Percentiles rank a stretch among this genome's conserved stretches.
These are phyloP conservation scores for Raja brachyura DNA, from an alignment of 2,113 vertebrate species.

Conservation along the genomic window DNA sequence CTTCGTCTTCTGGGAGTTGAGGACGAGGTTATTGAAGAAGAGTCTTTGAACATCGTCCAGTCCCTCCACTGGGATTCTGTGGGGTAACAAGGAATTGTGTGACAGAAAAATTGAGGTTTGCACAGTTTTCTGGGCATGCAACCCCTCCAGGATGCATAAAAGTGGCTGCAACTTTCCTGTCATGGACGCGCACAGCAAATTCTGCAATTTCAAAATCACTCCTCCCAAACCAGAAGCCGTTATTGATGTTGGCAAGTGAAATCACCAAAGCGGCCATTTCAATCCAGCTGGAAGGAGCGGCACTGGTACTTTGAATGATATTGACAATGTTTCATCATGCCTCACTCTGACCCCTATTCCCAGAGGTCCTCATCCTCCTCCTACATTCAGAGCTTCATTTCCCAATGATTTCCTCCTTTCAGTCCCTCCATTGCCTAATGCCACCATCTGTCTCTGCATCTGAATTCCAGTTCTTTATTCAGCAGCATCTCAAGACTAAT, in stretches of 20 bases:
- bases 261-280: neutral
- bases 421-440: neutral
- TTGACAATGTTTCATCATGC: neutral
- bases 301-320: neutral
- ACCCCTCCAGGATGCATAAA: too few relatives aligned
- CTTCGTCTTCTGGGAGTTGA: too few relatives aligned
- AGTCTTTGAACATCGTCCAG: too few relatives aligned
- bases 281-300: neutral
- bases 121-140: too few relatives aligned
- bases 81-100: too few relatives aligned
- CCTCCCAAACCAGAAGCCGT: neutral
- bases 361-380: neutral
- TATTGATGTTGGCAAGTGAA: neutral
- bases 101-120: too few relatives aligned
- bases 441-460: neutral
- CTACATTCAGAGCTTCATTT: neutral
- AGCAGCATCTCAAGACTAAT: neutral
- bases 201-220: too few relatives aligned
- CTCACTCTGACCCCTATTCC: neutral
- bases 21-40: too few relatives aligned
- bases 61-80: too few relatives aligned
- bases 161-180: too few relatives aligned
- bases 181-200: too few relatives aligned
- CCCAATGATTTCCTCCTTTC: neutral
- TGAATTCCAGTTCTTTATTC: conserved; percentile 7